phyloP scores from a whole-genome alignment of 92 coral and sea anemone genomes.

The Phenganax stokvisi region DNA sequence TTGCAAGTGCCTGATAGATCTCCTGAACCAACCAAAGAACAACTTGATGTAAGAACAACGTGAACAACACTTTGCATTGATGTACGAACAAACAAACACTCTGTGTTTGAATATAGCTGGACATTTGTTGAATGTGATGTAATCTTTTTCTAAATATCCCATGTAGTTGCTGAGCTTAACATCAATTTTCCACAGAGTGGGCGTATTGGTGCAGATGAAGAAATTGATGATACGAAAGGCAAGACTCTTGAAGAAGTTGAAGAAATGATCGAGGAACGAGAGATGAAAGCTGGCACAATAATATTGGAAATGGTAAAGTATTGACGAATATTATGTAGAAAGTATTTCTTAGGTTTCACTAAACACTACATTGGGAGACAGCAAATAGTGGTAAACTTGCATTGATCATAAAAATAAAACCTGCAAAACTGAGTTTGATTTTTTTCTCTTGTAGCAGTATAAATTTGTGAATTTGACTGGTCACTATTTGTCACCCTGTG shows the following conservation, averaged over 20 bases:
- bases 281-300: conserved; percentile 87
- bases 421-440: too few relatives aligned
- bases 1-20: conserved; percentile 83
- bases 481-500: too few relatives aligned
- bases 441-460: too few relatives aligned
- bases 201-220: conserved; percentile 96
- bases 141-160: background rate
- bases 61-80: background rate
- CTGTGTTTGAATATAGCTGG: background rate
- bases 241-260: conserved; percentile 78
- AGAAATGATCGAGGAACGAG: conserved; percentile 81
- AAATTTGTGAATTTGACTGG: too few relatives aligned
- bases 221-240: conserved; percentile 88
- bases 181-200: conserved; percentile 62
- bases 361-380: too few relatives aligned
- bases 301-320: conserved; percentile 84
- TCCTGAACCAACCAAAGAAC: conserved; percentile 95
- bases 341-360: too few relatives aligned
- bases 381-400: too few relatives aligned
- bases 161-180: background rate
- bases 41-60: conserved; percentile 69
- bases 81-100: background rate
- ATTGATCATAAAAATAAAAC: too few relatives aligned
- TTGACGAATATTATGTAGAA: background rate
- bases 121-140: background rate